Evolutionary conservation across 2,888 invertebrate species (phyloP).

Genomic region (Sicus ferrugineus): DNA sequence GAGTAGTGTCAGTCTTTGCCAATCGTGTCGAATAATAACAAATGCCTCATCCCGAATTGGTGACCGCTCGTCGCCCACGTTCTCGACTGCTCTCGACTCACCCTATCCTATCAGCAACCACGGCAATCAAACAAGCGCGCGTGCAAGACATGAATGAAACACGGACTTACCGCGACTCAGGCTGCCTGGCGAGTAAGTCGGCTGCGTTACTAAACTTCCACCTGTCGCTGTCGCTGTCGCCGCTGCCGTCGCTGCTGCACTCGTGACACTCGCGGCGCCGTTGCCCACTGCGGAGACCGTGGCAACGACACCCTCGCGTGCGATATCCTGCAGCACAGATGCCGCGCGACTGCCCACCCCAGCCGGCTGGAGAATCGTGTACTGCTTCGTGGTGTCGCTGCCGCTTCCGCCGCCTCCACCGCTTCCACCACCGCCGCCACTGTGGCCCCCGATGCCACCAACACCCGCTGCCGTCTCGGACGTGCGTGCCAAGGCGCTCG

Average conservation of each 20-base stretch:
- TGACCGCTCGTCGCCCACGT: not conserved
- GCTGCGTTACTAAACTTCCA: slow-evolving; percentile 64
- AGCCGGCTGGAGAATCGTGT: slow-evolving; percentile 86
- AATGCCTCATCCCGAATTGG: not conserved
- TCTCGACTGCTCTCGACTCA: not conserved
- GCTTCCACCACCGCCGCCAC: slow-evolving; percentile 1
- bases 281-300: slow-evolving; percentile 64
- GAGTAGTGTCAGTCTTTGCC: slow-evolving; percentile 56
- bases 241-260: slow-evolving; percentile 55
- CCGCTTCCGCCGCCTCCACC: slow-evolving; percentile 25
- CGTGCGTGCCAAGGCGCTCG: slow-evolving; percentile 35
- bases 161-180: slow-evolving; percentile 76
- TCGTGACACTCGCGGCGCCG: slow-evolving; percentile 59
- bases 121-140: slow-evolving; percentile 31
- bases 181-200: slow-evolving; percentile 78
- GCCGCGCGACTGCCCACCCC: slow-evolving; percentile 82
- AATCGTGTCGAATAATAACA: slow-evolving; percentile 27
- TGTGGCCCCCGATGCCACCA: slow-evolving; percentile 25
- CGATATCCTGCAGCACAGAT: slow-evolving; percentile 80
- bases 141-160: slow-evolving; percentile 35
- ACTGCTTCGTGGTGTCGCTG: slow-evolving; percentile 73
- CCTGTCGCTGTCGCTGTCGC: slow-evolving; percentile 55
- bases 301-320: slow-evolving; percentile 72
- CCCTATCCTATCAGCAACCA: slow-evolving; percentile 32
- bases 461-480: slow-evolving; percentile 4